phyloP scores from a whole-genome alignment of 64 coral and sea anemone genomes.

The Cladopsammia gracilis region DNA sequence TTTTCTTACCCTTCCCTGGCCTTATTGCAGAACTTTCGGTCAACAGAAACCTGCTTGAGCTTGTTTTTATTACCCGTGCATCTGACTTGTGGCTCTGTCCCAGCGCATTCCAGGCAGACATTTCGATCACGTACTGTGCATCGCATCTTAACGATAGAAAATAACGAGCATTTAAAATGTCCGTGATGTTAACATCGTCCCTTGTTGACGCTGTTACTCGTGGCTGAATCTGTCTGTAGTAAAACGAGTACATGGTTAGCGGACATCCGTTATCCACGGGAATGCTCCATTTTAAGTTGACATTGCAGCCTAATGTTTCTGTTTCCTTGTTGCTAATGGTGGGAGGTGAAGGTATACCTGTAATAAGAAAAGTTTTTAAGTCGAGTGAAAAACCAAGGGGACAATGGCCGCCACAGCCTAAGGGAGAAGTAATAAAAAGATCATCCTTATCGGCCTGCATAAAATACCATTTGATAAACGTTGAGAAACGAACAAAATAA shows the following conservation, averaged over 20 bases:
- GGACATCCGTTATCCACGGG: background rate
- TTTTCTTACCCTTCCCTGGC: too few relatives aligned
- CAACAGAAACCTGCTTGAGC: background rate
- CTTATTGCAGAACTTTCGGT: background rate
- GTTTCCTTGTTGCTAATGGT: background rate
- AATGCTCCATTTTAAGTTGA: background rate
- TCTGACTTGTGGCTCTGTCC: background rate
- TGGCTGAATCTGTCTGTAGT: background rate
- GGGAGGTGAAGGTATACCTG: background rate
- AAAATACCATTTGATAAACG: too few relatives aligned
- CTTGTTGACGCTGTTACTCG: background rate
- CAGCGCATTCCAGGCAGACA: constrained; percentile 21
- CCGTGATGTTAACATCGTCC: background rate
- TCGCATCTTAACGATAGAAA: background rate
- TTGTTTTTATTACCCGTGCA: background rate
- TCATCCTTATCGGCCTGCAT: too few relatives aligned
- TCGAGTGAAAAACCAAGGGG: too few relatives aligned
- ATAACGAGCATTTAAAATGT: background rate
- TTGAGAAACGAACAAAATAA: too few relatives aligned
- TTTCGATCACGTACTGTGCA: background rate
- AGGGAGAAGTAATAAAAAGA: too few relatives aligned
- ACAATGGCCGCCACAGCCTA: too few relatives aligned
- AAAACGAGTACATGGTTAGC: constrained; percentile 11
- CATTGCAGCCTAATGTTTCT: background rate
- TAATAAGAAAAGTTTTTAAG: background rate